phyloP scores from a whole-genome alignment of 1,140 invertebrate genomes.

The Pollicipes pollicipes region DNA sequence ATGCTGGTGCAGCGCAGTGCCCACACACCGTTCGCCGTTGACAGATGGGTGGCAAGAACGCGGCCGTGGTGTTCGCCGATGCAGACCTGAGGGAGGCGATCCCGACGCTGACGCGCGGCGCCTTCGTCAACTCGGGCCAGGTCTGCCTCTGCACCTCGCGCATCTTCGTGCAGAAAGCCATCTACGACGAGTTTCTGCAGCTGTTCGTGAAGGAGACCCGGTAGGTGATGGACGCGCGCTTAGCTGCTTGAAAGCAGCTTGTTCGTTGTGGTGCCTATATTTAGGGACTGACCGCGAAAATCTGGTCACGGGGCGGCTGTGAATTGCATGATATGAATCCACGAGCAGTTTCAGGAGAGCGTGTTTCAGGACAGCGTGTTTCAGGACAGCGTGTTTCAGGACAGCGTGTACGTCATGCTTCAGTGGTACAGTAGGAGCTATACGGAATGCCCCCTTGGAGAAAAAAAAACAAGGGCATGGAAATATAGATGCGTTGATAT shows the following conservation, averaged over 20 bases:
- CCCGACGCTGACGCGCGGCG: constrained; percentile 30
- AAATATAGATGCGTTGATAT: no score
- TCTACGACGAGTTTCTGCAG: constrained; percentile 32
- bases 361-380: no score
- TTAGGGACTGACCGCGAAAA: neutral
- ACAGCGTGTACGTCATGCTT: no score
- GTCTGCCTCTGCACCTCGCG: constrained; percentile 40
- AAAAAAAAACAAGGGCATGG: no score
- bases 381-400: no score
- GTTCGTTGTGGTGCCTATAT: constrained; percentile 2
- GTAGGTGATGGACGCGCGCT: constrained; percentile 23
- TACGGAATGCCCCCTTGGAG: no score
- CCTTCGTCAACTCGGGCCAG: constrained; percentile 40
- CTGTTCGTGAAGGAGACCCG: constrained; percentile 30
- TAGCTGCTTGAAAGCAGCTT: neutral
- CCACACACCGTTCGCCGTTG: constrained; percentile 17
- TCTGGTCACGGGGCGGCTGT: no score
- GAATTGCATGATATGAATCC: no score
- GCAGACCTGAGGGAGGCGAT: constrained; percentile 33
- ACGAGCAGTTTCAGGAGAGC: no score
- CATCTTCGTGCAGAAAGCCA: constrained; percentile 33
- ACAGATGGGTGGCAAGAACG: constrained; percentile 41
- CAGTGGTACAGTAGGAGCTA: no score
- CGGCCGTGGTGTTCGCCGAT: constrained; percentile 36
- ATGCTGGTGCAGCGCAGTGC: no score